These are phyloP conservation scores for Brachyhypopomus occidentalis DNA, from an alignment of 2,113 vertebrate species.

Conservation along the genomic window DNA sequence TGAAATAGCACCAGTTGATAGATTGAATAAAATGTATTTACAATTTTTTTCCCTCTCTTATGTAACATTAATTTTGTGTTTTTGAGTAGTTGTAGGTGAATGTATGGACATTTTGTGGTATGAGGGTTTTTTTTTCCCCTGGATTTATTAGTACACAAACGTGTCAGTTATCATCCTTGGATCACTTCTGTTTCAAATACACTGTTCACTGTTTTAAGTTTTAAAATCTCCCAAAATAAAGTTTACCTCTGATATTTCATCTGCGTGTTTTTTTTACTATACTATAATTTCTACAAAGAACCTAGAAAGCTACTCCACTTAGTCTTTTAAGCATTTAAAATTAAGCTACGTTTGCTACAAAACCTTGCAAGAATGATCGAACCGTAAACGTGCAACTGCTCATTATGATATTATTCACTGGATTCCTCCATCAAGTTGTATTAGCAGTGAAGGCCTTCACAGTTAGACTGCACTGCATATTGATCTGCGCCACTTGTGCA, in stretches of 20 bases:
- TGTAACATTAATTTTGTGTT: constrained; percentile 55
- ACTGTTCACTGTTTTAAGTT: constrained; percentile 53
- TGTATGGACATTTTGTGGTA: constrained; percentile 54
- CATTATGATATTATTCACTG: background rate
- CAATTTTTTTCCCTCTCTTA: constrained; percentile 37
- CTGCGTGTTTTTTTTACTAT: background rate
- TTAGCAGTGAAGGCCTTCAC: constrained; percentile 38
- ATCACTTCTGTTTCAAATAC: constrained; percentile 38
- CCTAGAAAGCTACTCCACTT: background rate
- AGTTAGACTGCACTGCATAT: constrained; percentile 45
- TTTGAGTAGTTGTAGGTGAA: constrained; percentile 47
- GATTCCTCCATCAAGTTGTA: constrained; percentile 27
- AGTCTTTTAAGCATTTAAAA: too few species aligned
- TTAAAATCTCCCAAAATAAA: constrained; percentile 51
- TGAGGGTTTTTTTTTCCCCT: constrained; percentile 35
- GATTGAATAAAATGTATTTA: background rate
- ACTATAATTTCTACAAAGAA: background rate
- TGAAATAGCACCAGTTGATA: constrained; percentile 29
- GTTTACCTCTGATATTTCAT: constrained; percentile 51
- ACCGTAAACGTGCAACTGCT: background rate
- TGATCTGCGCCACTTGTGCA: constrained; percentile 53
- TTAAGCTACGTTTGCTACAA: background rate
- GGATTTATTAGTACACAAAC: constrained; percentile 44
- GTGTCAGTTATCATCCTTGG: constrained; percentile 38
- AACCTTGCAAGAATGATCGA: background rate